Base-by-base conservation (phyloP, 2,113 vertebrate species). In the Podilymbus podiceps region DNA sequence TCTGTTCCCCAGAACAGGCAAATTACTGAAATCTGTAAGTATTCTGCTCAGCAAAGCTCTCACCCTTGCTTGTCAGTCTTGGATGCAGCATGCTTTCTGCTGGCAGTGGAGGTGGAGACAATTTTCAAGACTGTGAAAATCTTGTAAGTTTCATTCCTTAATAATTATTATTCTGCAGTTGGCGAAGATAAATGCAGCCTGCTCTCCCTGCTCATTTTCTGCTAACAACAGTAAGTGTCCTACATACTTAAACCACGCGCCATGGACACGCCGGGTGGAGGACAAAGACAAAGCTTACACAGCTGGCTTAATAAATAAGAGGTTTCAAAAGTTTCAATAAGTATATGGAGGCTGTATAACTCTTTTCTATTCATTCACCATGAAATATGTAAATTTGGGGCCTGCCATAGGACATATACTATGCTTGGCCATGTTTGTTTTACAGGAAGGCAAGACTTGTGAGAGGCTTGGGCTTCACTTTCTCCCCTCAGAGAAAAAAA, bases 41-140 rank as follows among this genome's bases (percentile, higher is more conserved):
- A 96, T 97, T 94, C 93, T 47, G 63, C 83, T 78, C 91, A 94
- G 87, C 64, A 95, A 73, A 93, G 15, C 63, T 95, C 89, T 92
- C 82, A 90, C 72, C 77, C 88, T 94, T 92, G 25, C 92, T 90
- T 95, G 92, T 96, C 93, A 94, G 38, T 73, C 95, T 96, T 79
- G 72, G 93, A 71, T 76, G 69, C 18, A 28, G 69, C 69, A 92
- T 62, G 67, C 71, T 83, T 95, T 91, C 92, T 92, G 58, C 74
- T 84, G 88, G 85, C 82, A 92, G 62, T 71, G 84, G 73, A 77
- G 38, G 60, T 95, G 85, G 88, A 78, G 75, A 83, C 35, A 90
- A 71, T 86, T 95, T 97, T 88, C 68, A 86, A 96, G 78, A 66
- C 75, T 94, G 76, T 81, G 79, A 96, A 96, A 90, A 89, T 93